Base-by-base conservation (phyloP, 1,140 invertebrate genomes). In the Dendrolimus punctatus region DNA sequence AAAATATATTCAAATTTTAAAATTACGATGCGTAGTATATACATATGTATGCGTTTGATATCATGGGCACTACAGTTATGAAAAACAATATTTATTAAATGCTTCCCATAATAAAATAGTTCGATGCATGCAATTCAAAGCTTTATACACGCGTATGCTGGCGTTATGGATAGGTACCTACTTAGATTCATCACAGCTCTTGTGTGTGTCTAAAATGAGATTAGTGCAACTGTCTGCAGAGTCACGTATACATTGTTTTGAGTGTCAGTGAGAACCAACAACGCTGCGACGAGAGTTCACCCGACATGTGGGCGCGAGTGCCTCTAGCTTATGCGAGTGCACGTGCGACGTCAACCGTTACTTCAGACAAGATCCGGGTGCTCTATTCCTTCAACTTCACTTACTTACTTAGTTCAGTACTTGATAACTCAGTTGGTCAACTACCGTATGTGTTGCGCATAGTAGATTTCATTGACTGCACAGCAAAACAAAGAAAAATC, bases 151-250 rank as follows among this genome's bases (percentile, higher is more conserved):
- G 49, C 49, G 42, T 49, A 23, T 23, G 23, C 23, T 23, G 23
- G 23, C 23, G 3, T 23, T 23, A 23, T 23, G 3, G 23, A 23
- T 23, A 23, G 23, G 23, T 23, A 23, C 23, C 23, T 23, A 3
- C 23, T 23, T 23, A 45, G n/a, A 55, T 59, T 62, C 49, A 50
- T 41, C 40, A 6, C 48, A 42, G 42, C 63, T 62, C 53, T 61
- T 58, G 60, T 51, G 49, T 59, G 53, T 62, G 53, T 58, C 53
- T 53, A 47, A 48, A 47, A 66, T 47, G 57, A 64, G 65, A 77
- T 77, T 80, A 74, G 61, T 71, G 75, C 59, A 59, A 60, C 61
- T 68, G 73, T 73, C 71, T 80, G 79, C 76, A 63, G 62, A 64
- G 76, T 80, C 76, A 82, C 75, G 76, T 82, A 74, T 62, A 57